Evolutionary conservation across 2,113 vertebrate species (phyloP).

Genomic region (Melanerpes formicivorus): DNA sequence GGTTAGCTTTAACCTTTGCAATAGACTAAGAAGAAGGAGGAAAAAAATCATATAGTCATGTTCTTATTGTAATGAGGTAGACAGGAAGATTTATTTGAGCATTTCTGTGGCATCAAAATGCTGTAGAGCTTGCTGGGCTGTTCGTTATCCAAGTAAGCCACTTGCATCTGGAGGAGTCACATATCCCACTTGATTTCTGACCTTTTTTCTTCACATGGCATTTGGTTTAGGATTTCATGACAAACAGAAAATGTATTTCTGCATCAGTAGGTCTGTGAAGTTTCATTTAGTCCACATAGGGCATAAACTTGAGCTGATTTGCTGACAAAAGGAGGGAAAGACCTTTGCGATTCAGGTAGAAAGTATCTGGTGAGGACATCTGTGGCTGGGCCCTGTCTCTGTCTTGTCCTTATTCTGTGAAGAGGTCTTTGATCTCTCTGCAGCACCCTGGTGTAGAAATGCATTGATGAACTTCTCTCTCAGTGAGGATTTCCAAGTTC

Average conservation of each 20-base stretch:
- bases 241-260: neutral
- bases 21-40: neutral
- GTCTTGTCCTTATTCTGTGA: neutral
- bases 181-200: neutral
- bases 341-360: neutral
- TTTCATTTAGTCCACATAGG: neutral
- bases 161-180: neutral
- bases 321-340: neutral
- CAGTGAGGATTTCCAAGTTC: neutral
- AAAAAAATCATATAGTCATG: neutral
- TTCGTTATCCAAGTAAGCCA: neutral
- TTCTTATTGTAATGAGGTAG: neutral
- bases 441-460: neutral
- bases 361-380: neutral
- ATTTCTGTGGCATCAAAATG: neutral
- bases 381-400: neutral
- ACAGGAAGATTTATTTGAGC: neutral
- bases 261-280: neutral
- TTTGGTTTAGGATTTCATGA: constrained; percentile 21
- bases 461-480: neutral
- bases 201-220: neutral
- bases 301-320: neutral
- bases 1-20: neutral
- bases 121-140: neutral
- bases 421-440: neutral